Conservation (phyloP, 2,888 invertebrate species). For the Hetaerina titia region DNA sequence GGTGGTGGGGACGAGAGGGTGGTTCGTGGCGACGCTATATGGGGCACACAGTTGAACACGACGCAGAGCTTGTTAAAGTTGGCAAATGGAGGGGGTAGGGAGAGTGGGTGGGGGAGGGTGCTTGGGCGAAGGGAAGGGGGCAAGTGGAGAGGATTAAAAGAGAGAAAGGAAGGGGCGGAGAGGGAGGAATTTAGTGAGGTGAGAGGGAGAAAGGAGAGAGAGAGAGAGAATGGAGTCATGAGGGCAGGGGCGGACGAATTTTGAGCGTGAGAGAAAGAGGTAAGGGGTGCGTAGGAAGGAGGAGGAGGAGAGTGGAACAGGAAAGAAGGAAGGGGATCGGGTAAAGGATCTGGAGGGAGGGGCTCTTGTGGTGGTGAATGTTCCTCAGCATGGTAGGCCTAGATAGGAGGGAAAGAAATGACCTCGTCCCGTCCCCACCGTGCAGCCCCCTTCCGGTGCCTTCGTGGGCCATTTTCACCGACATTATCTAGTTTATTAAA, state of each 20-base stretch:
- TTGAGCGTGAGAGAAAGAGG: background rate
- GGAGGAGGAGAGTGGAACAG: background rate
- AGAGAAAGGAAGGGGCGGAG: background rate
- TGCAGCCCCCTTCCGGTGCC: background rate
- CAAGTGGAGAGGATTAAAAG: background rate
- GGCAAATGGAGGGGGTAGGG: background rate
- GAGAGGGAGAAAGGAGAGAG: background rate
- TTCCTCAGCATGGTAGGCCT: background rate
- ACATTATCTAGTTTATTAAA: background rate
- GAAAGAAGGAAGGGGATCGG: background rate
- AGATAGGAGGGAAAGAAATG: background rate
- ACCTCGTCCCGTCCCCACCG: background rate
- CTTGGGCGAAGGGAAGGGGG: no score
- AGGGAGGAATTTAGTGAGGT: background rate
- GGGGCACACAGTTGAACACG: constrained; percentile 27
- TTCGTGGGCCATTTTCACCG: background rate
- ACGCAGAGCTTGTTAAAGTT: constrained; percentile 26
- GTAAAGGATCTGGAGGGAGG: background rate
- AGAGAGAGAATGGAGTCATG: background rate
- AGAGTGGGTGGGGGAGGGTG: background rate
- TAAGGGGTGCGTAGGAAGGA: background rate
- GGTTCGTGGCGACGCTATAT: background rate
- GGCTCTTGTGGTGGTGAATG: background rate
- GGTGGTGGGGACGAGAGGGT: background rate
- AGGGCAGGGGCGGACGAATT: background rate